phyloP scores from a whole-genome alignment of 2,888 invertebrate genomes.

The Ornithoptera priamus region DNA sequence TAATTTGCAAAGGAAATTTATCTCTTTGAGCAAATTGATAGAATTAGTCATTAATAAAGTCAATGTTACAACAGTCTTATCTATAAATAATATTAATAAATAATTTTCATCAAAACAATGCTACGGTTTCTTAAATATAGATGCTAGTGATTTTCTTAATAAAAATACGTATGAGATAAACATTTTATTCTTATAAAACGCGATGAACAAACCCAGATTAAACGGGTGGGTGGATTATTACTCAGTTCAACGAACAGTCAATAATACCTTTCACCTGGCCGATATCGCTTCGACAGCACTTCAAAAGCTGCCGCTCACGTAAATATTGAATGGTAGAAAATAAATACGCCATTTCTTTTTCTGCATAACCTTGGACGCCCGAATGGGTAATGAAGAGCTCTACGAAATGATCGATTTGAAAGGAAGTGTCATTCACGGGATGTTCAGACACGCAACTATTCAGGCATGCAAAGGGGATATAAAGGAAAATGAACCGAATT shows the following conservation, averaged over 20 bases:
- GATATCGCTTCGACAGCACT: slow-evolving; percentile 36
- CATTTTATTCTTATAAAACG: background rate
- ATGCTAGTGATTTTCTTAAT: background rate
- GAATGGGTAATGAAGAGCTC: slow-evolving; percentile 25
- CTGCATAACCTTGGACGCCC: slow-evolving; percentile 15
- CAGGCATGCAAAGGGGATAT: slow-evolving; percentile 17
- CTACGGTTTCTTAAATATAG: background rate
- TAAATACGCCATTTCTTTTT: slow-evolving; percentile 19
- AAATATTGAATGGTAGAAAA: slow-evolving; percentile 15
- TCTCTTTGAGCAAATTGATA: no score
- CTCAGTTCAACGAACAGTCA: slow-evolving; percentile 39
- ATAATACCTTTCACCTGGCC: slow-evolving; percentile 45
- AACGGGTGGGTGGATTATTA: slow-evolving; percentile 1
- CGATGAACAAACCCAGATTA: background rate
- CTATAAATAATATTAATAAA: no score
- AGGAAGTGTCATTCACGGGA: slow-evolving; percentile 22
- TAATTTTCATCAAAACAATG: no score
- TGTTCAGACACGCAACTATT: slow-evolving; percentile 16
- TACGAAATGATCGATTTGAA: slow-evolving; percentile 18
- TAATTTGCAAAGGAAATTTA: no score
- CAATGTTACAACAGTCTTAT: no score
- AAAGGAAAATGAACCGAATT: slow-evolving; percentile 20
- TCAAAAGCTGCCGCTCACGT: slow-evolving; percentile 41
- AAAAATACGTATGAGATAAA: background rate
- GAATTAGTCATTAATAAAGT: no score